These are phyloP conservation scores for Perca fluviatilis DNA, from an alignment of 2,113 vertebrate species.

Conservation along the genomic window DNA sequence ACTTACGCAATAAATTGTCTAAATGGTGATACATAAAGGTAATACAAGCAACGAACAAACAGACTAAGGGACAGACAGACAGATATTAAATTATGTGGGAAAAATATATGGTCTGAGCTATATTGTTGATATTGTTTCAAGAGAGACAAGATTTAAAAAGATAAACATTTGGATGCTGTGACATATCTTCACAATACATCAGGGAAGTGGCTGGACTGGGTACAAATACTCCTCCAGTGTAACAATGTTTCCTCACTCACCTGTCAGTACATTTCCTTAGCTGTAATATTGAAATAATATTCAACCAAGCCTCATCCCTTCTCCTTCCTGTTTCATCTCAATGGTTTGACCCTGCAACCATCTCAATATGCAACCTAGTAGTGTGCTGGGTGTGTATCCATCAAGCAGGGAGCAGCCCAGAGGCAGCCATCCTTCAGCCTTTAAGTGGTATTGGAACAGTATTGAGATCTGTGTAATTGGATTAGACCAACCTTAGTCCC, in stretches of 20 bases:
- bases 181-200: neutral
- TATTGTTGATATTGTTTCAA: neutral
- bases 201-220: neutral
- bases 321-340: conserved; percentile 15
- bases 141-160: neutral
- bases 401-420: conserved; percentile 48
- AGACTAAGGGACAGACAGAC: neutral
- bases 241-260: neutral
- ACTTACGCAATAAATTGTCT: no score
- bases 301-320: neutral
- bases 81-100: neutral
- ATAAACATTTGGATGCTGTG: neutral
- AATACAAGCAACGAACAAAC: neutral
- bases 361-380: conserved; percentile 31
- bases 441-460: conserved; percentile 68
- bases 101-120: neutral
- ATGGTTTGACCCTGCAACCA: conserved; percentile 22
- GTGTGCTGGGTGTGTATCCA: conserved; percentile 40
- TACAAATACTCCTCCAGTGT: conserved; percentile 4
- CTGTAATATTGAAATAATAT: conserved; percentile 18
- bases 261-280: conserved; percentile 17
- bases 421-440: conserved; percentile 61
- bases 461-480: conserved; percentile 79
- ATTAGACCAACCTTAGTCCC: conserved; percentile 75
- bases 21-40: no score